Evolutionary conservation across 2,113 vertebrate species (phyloP).

Genomic region (Microcebus tavaratra): DNA sequence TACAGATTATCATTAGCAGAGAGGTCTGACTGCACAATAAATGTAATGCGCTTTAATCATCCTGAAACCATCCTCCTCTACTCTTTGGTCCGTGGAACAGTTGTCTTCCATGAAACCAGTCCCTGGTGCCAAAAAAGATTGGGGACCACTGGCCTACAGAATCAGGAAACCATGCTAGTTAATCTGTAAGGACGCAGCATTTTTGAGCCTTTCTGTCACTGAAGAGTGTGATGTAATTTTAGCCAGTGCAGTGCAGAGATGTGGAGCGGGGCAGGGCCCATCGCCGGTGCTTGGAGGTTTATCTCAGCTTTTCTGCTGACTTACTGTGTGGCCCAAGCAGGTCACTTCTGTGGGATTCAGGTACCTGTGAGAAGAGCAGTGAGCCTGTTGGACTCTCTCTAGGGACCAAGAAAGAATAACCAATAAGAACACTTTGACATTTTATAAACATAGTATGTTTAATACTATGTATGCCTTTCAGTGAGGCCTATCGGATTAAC

Average conservation of each 20-base stretch:
- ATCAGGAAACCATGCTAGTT: rapidly evolving
- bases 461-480: background rate
- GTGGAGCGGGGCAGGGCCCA: background rate
- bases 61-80: too few relatives aligned
- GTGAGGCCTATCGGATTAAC: background rate
- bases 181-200: rapidly evolving
- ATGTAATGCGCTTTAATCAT: too few relatives aligned
- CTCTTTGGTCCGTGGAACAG: too few relatives aligned
- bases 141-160: background rate
- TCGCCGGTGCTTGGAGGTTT: background rate
- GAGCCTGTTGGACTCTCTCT: background rate
- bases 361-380: background rate
- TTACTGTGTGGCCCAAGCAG: background rate
- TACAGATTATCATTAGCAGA: too few relatives aligned
- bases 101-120: too few relatives aligned
- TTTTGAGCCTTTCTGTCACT: background rate
- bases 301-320: background rate
- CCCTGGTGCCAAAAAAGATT: too few relatives aligned
- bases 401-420: background rate
- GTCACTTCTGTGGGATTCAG: background rate
- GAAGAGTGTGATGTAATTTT: background rate
- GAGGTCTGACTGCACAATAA: too few relatives aligned
- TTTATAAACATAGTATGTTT: background rate
- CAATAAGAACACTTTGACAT: background rate
- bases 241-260: background rate